Evolutionary conservation across 2,888 invertebrate genomes (phyloP), one percentile per base, ranked within the genome.

Genomic region (Petrolisthes manimaculis): DNA sequence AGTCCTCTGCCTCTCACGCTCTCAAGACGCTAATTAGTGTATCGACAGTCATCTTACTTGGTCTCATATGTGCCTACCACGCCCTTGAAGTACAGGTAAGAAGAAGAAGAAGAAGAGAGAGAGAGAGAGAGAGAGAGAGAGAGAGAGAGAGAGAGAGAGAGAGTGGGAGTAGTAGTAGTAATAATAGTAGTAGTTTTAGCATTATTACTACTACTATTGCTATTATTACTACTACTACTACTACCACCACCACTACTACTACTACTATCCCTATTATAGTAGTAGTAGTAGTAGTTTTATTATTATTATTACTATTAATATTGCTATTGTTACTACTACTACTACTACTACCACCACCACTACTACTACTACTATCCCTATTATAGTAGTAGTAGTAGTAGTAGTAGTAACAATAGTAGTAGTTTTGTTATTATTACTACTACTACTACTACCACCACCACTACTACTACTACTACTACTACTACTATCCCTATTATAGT

Each of bases 71-170:
- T 94, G 98, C 99, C 95, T 99, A 99, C 95, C 99, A 99, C 95
- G 98, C 98, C 94, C 96, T 99, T 95, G 99, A 99, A 97, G 98
- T 99, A 94, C 98, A 99, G 97, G 99, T 99, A 95, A 95, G 94
- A 92, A 77, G 77, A 5, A 74, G 74, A n/a, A n/a, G n/a, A n/a
- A 74, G 74, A 21, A 77, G 74, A 37, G 8, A 21, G 51, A 77
- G 51, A 77, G 77, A 21, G n/a, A 74, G 74, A n/a, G 21, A 5
- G 74, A 74, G 74, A n/a, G n/a, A 21, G 74, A 37, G 8, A 21
- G 51, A 77, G 51, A 77, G 77, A 78, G 9, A 51, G 8, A 78
- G 37, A 78, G 37, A 9, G 37, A 24, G 37, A 78, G 37, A 78
- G 12, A 8, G 21, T 37, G 78, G 18, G 51, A 78, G 8, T 37